Evolutionary conservation across 2,113 vertebrate genomes (phyloP), one percentile per base, ranked within the genome.

Genomic region (Rhegmatorhina hoffmannsi): DNA sequence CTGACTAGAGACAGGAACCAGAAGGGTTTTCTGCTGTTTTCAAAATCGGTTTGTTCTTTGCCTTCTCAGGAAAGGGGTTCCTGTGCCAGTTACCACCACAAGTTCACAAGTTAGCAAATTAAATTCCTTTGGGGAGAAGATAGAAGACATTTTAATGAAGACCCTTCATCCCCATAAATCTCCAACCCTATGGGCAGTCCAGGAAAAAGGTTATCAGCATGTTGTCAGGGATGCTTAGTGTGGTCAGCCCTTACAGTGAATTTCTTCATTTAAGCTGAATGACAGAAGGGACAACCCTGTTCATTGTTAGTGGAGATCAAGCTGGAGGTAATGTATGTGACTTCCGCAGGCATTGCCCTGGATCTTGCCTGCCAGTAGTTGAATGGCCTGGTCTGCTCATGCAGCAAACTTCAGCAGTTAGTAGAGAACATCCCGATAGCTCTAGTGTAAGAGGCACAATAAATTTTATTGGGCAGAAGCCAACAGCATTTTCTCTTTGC

Each of bases 301-400:
- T 58, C 0, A 1, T 28, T 19, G 69, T n/a, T 44, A 20, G 31
- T 11, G 36, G 67, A 77, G 69, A 43, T 38, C 36, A 56, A 46
- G 34, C 31, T 12, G 58, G 52, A 91, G 63, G 21, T 68, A 17
- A 67, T 58, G 7, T 38, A 7, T 5, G 24, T 0, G 14, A 24
- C 21, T 52, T 79, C 46, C 3, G 4, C 64, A 29, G 19, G 60
- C 68, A 36, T 20, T 46, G 79, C 18, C 52, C 56, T 60, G 43
- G 40, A 23, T n/a, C 18, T 50, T 3, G 0, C 38, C 53, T 56
- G 55, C 26, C 60, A 64, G 62, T 34, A 11, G 21, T 14, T 78
- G 53, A 94, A 53, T 1, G 3, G 43, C 34, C 23, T 1, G 0
- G 15, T 62, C n/a, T 60, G 2, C 34, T 64, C 53, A 40, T 31